Conservation (phyloP, 2,113 vertebrate genomes). For the Chlorodrepanis virens region DNA sequence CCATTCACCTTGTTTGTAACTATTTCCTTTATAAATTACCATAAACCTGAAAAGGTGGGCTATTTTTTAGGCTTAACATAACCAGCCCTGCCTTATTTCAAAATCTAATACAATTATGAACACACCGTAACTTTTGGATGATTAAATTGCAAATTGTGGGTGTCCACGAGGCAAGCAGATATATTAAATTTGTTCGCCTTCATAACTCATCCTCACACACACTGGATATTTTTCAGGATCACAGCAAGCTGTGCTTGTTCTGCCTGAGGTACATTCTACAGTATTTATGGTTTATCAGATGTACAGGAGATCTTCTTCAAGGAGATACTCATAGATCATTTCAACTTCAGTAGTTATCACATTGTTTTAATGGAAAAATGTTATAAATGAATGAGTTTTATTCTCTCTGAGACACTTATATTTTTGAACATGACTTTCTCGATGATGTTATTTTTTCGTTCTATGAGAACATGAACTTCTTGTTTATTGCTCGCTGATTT, state of each 20-base stretch:
- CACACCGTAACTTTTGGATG: slow-evolving; percentile 58
- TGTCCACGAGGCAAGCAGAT: slow-evolving; percentile 59
- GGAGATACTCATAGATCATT: slow-evolving; percentile 57
- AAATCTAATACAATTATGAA: slow-evolving; percentile 69
- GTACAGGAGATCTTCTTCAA: slow-evolving; percentile 66
- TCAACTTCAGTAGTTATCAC: slow-evolving; percentile 29
- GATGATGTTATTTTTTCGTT: slow-evolving; percentile 35
- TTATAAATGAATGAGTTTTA: slow-evolving; percentile 56
- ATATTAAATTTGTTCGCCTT: slow-evolving; percentile 44
- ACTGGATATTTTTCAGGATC: not conserved
- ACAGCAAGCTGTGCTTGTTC: slow-evolving; percentile 38
- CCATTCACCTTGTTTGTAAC: not conserved
- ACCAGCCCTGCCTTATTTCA: slow-evolving; percentile 43
- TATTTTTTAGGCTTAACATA: slow-evolving; percentile 25
- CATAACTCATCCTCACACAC: slow-evolving; percentile 47
- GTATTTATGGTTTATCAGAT: slow-evolving; percentile 69
- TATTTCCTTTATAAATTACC: slow-evolving; percentile 24
- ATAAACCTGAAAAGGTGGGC: slow-evolving; percentile 14
- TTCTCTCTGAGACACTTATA: not conserved
- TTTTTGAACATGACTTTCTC: slow-evolving; percentile 41
- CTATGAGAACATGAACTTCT: slow-evolving; percentile 35
- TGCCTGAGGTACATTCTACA: not conserved
- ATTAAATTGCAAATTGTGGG: slow-evolving; percentile 75
- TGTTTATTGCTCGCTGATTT: slow-evolving; percentile 41
- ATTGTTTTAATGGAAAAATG: slow-evolving; percentile 62